Evolutionary conservation across 2,113 vertebrate species (phyloP), one percentile per base, ranked within the genome.

Genomic region (Bufo bufo): DNA sequence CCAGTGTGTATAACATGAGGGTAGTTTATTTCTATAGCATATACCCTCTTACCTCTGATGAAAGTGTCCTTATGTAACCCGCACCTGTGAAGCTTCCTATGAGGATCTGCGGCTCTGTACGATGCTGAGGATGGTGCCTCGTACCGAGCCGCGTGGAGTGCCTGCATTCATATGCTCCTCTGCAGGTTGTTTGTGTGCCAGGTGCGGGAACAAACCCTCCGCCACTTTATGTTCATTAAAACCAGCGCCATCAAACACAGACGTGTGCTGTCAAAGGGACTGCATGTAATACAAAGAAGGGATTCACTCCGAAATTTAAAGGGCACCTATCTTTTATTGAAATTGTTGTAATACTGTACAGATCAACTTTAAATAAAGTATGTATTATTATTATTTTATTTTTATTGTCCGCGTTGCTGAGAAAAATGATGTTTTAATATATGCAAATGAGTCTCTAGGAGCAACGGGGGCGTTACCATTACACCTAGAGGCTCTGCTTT

Each of bases 61-160:
- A 54, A n/a, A 23, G 50, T 50, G 5, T 54, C 77, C 77, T 78
- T 54, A 78, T n/a, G 54, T 78, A 78, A 78, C 77, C 50, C n/a
- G 17, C 77, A 78, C 50, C 77, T 54, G 77, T n/a, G 50, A 56
- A 1, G 9, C 14, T 50, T 0, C 50, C 77, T 56, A 56, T 78
- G n/a, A 54, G n/a, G 23, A 78, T 54, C 77, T 78, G 77, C 50
- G 10, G 23, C 77, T 23, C 20, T 78, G 14, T 52, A 19, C n/a
- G 47, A 52, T 50, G 74, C 45, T 19, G 16, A 50, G 74, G 47
- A n/a, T 77, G 11, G n/a, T 56, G 77, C 72, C 72, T 17, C 6
- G 17, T 50, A 75, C 72, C 10, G 72, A 49, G 72, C 72, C 6
- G 72, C 16, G 2, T 75, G 72, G 72, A 75, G 72, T 11, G 45